Base-by-base conservation (phyloP, 2,113 vertebrate species). In the Carollia perspicillata region DNA sequence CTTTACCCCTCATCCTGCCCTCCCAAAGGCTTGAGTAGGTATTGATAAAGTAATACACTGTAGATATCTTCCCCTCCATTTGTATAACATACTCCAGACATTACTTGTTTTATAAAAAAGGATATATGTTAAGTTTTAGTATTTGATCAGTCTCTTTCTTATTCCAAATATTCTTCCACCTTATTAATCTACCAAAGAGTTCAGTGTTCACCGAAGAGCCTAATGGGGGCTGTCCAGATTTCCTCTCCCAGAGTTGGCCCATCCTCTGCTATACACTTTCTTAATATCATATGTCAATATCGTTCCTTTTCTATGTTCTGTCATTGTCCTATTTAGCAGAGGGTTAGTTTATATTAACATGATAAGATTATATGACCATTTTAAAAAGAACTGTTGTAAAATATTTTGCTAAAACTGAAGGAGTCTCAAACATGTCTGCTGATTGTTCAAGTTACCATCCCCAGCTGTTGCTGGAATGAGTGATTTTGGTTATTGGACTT, bases 401-500 rank as follows among this genome's bases (percentile, higher is more conserved):
- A n/a, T 13, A 86, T 28, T 51, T 89, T n/a, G 0, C 40, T 60
- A 51, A 68, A 66, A 85, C 11, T n/a, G 26, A 75, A 12, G 11
- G 20, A 79, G 40, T 47, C 22, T 33, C 6, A 20, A 20, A 10
- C 35, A 33, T 33, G 2, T 35, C 22, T 53, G 49, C 14, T 37
- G 3, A 80, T 6, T 63, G 28, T 37, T 72, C 20, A 51, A 71
- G 2, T 26, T 8, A n/a, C 3, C 9, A 30, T 18, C 2, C 26
- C 5, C 2, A 4, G 22, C 55, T 66, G 0, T 23, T 35, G 14
- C 42, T 6, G 10, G 7, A 42, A 22, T 0, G 33, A 30, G 79
- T 1, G 3, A 20, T 63, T 77, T 49, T 23, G 5, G 17, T 63
- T 33, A 6, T 6, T 33, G 10, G 14, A 20, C 3, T 14, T 84